Evolutionary conservation across 2,113 vertebrate genomes (phyloP).

Genomic region (Tautogolabrus adspersus): DNA sequence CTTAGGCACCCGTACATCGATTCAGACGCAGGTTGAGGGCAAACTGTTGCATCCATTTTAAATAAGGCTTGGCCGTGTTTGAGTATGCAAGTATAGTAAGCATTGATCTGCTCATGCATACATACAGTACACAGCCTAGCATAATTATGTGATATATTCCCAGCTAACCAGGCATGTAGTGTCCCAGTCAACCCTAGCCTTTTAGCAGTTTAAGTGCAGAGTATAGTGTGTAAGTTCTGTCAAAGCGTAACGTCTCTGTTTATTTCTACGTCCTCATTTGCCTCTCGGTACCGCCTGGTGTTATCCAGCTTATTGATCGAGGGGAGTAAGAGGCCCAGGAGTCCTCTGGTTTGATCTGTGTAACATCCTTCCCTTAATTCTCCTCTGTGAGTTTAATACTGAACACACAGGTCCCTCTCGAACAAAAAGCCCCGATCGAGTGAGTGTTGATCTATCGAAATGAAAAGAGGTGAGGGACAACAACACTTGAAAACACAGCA

Average conservation of each 20-base stretch:
- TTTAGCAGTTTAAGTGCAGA: conserved; percentile 15
- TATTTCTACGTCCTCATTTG: conserved; percentile 68
- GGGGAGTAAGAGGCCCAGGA: conserved; percentile 61
- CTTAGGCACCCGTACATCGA: conserved; percentile 53
- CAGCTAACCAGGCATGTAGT: conserved; percentile 36
- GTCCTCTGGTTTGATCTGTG: conserved; percentile 72
- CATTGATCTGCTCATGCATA: conserved; percentile 63
- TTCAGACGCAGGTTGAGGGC: conserved; percentile 34
- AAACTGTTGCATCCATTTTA: conserved; percentile 43
- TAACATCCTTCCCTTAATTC: conserved; percentile 75
- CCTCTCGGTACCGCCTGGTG: conserved; percentile 63
- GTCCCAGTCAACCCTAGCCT: conserved; percentile 7
- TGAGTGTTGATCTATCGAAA: conserved; percentile 54
- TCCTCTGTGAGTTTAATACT: conserved; percentile 68
- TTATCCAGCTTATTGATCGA: conserved; percentile 72
- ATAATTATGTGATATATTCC: conserved; percentile 52
- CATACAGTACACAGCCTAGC: conserved; percentile 22
- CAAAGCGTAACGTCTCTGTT: conserved; percentile 48
- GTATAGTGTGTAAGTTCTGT: conserved; percentile 14
- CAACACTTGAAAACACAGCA: conserved; percentile 48
- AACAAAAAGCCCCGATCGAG: conserved; percentile 59
- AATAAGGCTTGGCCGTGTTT: conserved; percentile 28
- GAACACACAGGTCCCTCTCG: conserved; percentile 59
- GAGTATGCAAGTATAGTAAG: conserved; percentile 31
- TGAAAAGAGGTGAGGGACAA: conserved; percentile 53